Base-by-base conservation (phyloP, 2,113 vertebrate genomes). In the Cathartes aura region DNA sequence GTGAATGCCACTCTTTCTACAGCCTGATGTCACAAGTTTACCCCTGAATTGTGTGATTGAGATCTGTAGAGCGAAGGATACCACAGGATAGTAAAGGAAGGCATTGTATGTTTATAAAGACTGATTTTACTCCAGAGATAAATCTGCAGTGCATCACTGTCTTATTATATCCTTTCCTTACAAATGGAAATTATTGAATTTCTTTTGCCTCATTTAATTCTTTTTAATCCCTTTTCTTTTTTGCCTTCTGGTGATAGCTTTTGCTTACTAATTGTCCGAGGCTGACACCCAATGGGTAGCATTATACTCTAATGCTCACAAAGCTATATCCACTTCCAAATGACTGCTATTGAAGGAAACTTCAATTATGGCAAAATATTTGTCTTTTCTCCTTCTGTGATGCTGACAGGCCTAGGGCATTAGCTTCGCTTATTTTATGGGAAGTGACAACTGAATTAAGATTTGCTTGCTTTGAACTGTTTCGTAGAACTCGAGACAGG, bases 171-270 rank as follows among this genome's bases (percentile, higher is more conserved):
- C 87, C 84, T 64, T 85, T 85, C 95, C 95, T 95, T 97, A 94
- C 95, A 97, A 75, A 98, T 97, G 96, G 96, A 97, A 97, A 98
- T 97, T 88, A 98, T 89, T 96, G 91, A 84, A 89, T 98, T 97
- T 83, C 93, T 96, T 96, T 95, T 97, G 96, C 95, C 92, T 97
- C 95, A 95, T 96, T 98, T 97, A 94, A 95, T 97, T 94, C 85
- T 94, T 96, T 96, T 92, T 89, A 96, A 93, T 93, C 59, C 60
- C 50, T 82, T 96, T 89, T 81, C 32, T 82, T 22, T 63, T 68
- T 63, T 84, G 24, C 85, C 67, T 89, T 95, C 91, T 94, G 89
- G 63, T 79, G 81, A 83, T 93, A 79, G 75, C 76, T 92, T 84
- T 85, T 82, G 91, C 91, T 87, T 92, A 80, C 80, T 95, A 92